phyloP scores from a whole-genome alignment of 2,797 vertebrate genomes.

The Esox lucius region DNA sequence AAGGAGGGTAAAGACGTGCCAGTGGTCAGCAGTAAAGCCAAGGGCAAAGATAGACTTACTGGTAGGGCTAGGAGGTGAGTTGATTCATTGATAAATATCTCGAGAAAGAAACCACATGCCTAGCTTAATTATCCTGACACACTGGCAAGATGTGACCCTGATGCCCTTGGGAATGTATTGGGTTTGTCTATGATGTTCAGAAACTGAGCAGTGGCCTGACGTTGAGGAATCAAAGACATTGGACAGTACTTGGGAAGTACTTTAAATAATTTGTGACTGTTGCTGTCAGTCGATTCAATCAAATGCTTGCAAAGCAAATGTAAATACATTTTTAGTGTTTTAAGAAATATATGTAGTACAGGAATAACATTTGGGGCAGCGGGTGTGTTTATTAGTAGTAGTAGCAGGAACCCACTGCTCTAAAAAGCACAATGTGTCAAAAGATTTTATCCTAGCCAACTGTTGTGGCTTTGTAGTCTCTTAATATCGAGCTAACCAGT shows the following conservation, averaged over 20 bases:
- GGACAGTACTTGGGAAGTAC: too few species aligned
- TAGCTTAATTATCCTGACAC: not conserved
- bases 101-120: not conserved
- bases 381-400: too few species aligned
- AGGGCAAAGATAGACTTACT: constrained; percentile 93
- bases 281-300: too few species aligned
- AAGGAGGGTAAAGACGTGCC: constrained; percentile 69
- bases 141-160: not conserved
- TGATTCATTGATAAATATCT: not conserved
- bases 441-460: not conserved
- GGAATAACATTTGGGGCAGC: too few species aligned
- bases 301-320: too few species aligned
- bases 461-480: not conserved
- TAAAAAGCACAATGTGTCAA: not conserved
- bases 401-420: not conserved
- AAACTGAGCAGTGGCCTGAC: too few species aligned
- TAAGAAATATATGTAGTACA: too few species aligned
- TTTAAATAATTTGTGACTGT: too few species aligned
- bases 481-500: not conserved
- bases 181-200: too few species aligned
- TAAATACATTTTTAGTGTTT: too few species aligned
- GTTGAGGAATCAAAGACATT: too few species aligned
- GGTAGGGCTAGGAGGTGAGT: constrained; percentile 92
- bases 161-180: too few species aligned
- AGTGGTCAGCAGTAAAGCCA: constrained; percentile 85